Conservation (phyloP, 2,113 vertebrate genomes). For the Pelvicachromis taeniatus region DNA sequence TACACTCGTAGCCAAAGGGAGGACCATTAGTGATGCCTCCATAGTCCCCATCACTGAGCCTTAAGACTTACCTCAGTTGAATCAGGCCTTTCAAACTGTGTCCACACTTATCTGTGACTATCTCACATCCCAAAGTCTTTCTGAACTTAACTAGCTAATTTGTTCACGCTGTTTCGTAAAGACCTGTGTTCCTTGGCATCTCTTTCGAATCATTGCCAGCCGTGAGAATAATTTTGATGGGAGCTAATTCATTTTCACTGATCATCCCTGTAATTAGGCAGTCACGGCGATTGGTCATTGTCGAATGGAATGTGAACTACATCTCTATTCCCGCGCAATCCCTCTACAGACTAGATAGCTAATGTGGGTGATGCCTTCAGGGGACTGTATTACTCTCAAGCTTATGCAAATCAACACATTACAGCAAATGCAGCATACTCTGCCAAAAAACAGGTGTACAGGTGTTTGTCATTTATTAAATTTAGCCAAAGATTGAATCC, state of each 20-base stretch:
- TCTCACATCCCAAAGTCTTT: constrained; percentile 21
- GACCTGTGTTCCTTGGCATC: not conserved
- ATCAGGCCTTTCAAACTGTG: not conserved
- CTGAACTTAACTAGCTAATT: constrained; percentile 14
- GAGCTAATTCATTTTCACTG: constrained; percentile 54
- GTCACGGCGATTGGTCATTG: constrained; percentile 48
- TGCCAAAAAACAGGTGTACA: constrained; percentile 65
- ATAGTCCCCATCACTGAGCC: constrained; percentile 30
- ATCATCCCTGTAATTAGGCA: constrained; percentile 64
- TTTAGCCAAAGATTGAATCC: constrained; percentile 68
- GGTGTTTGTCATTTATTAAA: constrained; percentile 72
- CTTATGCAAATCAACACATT: constrained; percentile 55
- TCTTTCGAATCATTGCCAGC: constrained; percentile 38
- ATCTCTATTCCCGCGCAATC: constrained; percentile 9
- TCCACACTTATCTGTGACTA: not conserved
- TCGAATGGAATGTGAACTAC: constrained; percentile 42
- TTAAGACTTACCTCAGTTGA: constrained; percentile 3
- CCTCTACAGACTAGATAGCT: constrained; percentile 22
- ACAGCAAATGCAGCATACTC: not conserved
- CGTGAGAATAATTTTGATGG: constrained; percentile 46
- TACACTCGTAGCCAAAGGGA: constrained; percentile 42
- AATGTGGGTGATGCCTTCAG: constrained; percentile 44
- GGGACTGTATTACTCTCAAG: constrained; percentile 39
- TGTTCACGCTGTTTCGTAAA: constrained; percentile 12
- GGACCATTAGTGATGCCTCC: constrained; percentile 63